These are phyloP conservation scores for Lithophane ornitopus DNA, from an alignment of 2,888 invertebrate species.

Conservation along the genomic window DNA sequence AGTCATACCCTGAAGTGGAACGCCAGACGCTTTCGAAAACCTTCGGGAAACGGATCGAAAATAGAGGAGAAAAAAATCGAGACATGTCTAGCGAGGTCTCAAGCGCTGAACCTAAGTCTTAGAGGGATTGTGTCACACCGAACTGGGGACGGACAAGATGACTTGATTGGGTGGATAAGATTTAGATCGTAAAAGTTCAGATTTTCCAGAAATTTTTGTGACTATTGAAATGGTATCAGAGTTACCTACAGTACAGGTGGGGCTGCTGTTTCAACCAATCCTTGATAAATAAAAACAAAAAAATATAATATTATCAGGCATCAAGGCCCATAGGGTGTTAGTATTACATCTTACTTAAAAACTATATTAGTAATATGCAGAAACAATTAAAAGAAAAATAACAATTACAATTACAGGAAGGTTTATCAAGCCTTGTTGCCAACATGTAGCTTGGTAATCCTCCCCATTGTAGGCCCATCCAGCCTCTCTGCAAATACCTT, in stretches of 20 bases:
- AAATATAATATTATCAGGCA: no score
- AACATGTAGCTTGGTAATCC: no score
- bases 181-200: background rate
- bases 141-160: slow-evolving; percentile 4
- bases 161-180: slow-evolving; percentile 2
- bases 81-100: slow-evolving; percentile 89
- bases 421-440: no score
- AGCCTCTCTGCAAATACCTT: no score
- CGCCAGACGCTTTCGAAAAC: slow-evolving; percentile 88
- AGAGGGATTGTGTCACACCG: slow-evolving; percentile 76
- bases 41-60: slow-evolving; percentile 87
- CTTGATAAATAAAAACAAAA: no score
- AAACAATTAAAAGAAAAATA: no score
- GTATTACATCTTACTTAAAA: no score
- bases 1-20: slow-evolving; percentile 83
- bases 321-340: no score
- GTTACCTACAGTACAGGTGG: no score
- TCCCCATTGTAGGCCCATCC: no score
- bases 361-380: no score
- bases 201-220: background rate
- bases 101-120: slow-evolving; percentile 83
- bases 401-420: no score
- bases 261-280: background rate
- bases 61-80: slow-evolving; percentile 89
- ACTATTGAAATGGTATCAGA: background rate